Conservation (phyloP, 2,797 vertebrate species). For the Decapterus maruadsi region DNA sequence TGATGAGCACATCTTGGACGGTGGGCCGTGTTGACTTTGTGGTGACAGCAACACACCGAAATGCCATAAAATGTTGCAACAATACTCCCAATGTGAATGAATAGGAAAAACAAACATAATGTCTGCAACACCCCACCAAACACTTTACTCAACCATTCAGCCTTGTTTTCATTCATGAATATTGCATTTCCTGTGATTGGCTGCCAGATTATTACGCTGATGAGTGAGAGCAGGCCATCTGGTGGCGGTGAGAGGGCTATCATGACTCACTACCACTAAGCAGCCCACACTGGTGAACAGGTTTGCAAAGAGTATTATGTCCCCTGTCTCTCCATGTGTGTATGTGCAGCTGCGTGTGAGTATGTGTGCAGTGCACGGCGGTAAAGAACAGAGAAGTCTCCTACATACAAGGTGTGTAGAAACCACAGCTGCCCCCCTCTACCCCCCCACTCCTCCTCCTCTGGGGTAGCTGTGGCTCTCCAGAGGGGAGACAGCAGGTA, state of each 20-base stretch:
- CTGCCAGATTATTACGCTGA: slow-evolving; percentile 59
- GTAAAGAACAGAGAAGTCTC: slow-evolving; percentile 33
- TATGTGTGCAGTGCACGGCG: slow-evolving; percentile 15
- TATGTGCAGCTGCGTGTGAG: slow-evolving; percentile 30
- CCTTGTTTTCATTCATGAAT: slow-evolving; percentile 63
- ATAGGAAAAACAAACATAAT: slow-evolving; percentile 43
- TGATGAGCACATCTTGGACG: background rate
- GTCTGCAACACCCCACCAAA: slow-evolving; percentile 41
- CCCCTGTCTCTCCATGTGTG: slow-evolving; percentile 8
- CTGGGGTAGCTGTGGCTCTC: slow-evolving; percentile 42
- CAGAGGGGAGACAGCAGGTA: slow-evolving; percentile 32
- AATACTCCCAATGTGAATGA: slow-evolving; percentile 17
- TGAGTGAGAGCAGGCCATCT: slow-evolving; percentile 64
- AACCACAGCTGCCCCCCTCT: background rate
- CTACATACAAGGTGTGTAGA: slow-evolving; percentile 21
- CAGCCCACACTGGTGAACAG: slow-evolving; percentile 42
- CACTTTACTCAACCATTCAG: slow-evolving; percentile 48
- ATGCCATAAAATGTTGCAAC: slow-evolving; percentile 27
- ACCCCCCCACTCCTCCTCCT: background rate
- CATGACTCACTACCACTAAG: slow-evolving; percentile 61
- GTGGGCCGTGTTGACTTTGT: background rate
- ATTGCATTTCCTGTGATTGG: slow-evolving; percentile 54
- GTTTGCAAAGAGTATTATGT: slow-evolving; percentile 39
- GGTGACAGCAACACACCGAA: slow-evolving; percentile 14
- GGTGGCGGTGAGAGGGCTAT: slow-evolving; percentile 48